phyloP scores from a whole-genome alignment of 2,888 invertebrate genomes.

The Tipula helvola region DNA sequence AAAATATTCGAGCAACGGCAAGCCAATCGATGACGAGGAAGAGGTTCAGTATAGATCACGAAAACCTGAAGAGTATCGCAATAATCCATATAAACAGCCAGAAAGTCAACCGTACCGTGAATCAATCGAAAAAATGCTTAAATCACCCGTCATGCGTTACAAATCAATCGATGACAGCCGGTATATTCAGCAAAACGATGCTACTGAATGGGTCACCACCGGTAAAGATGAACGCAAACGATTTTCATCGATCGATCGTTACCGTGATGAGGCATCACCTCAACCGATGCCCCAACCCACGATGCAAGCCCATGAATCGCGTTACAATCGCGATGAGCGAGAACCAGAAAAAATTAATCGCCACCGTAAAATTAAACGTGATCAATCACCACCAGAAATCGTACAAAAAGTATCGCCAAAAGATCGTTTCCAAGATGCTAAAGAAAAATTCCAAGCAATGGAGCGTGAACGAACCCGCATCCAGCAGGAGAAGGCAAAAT shows the following conservation, averaged over 20 bases:
- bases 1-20: constrained; percentile 12
- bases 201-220: not conserved
- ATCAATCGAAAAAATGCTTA: constrained; percentile 36
- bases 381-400: constrained; percentile 15
- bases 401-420: constrained; percentile 43
- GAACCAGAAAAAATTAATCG: not conserved
- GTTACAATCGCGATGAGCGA: not conserved
- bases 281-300: not conserved
- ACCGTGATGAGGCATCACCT: not conserved
- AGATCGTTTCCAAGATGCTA: constrained; percentile 73
- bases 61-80: not conserved
- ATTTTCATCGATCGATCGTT: not conserved
- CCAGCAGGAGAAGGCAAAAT: not conserved
- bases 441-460: constrained; percentile 71
- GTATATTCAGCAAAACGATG: not conserved
- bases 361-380: not conserved
- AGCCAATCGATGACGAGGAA: constrained; percentile 12
- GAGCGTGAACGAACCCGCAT: constrained; percentile 50
- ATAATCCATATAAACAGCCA: constrained; percentile 33
- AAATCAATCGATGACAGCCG: constrained; percentile 24
- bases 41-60: not conserved
- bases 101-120: constrained; percentile 35
- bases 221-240: not conserved
- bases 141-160: constrained; percentile 34
- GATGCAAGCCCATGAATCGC: not conserved